Base-by-base conservation (phyloP, 2,113 vertebrate species). In the Thomomys bottae region DNA sequence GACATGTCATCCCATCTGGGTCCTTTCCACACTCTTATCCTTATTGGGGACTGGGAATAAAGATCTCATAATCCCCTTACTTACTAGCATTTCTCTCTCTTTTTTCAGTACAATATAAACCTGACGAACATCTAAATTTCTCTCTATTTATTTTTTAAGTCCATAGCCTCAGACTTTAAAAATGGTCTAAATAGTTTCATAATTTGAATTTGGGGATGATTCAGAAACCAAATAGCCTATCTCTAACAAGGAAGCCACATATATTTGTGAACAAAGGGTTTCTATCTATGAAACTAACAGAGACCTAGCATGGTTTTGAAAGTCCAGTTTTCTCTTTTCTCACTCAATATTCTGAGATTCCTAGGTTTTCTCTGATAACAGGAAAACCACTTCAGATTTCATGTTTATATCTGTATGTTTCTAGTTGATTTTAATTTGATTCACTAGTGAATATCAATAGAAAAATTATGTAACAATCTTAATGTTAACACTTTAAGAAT, bases 201-300 rank as follows among this genome's bases (percentile, higher is more conserved):
- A 86, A 61, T 70, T 71, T 84, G 49, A 94, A 67, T 87, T 30
- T 66, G 57, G 15, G 30, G 6, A 34, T 84, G 63, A 71, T 80
- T 91, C 89, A 90, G 45, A 82, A 94, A 72, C 61, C 57, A 88
- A 63, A 30, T 61, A 78, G 24, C 34, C 14, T 42, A 38, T 38
- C 78, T 92, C 11, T 38, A 84, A 78, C 45, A 92, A 70, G 11
- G 34, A 64, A 72, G 34, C 21, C 42, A 57, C 11, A n/a, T 38
- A 2, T 61, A 11, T 85, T 67, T 80, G 49, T 12, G 38, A 84
- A 17, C 3, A 73, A 42, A n/a, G 23, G 28, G 49, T 67, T 87
- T 91, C 67, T 82, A 4, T 61, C 28, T 34, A 20, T 32, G 42
- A 81, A 40, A 5, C 30, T 87, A 72, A n/a, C 7, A 83, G 76